Evolutionary conservation across 2,797 vertebrate genomes (phyloP).

Genomic region (Cuniculus paca): DNA sequence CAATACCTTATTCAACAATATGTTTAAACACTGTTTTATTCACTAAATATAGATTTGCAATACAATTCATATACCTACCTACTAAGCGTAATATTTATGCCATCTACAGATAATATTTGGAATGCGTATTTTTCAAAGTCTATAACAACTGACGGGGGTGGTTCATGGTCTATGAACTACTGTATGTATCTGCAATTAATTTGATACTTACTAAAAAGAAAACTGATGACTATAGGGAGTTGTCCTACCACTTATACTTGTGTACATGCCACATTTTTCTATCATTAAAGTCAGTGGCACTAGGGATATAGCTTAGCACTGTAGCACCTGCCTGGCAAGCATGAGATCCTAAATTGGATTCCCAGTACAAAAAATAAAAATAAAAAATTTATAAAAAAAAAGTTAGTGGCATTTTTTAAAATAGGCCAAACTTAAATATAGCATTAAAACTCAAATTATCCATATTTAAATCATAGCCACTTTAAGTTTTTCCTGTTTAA

Average conservation of each 20-base stretch:
- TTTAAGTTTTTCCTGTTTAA: constrained; percentile 42
- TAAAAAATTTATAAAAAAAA: background rate
- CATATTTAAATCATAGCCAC: background rate
- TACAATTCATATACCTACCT: background rate
- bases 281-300: background rate
- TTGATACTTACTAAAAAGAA: constrained; percentile 41
- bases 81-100: background rate
- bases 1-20: background rate
- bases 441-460: constrained; percentile 2
- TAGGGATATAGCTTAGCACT: too few species aligned
- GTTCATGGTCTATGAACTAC: background rate
- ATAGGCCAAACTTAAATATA: constrained; percentile 1
- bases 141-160: background rate
- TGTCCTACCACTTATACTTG: background rate
- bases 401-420: constrained; percentile 10
- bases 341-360: too few species aligned
- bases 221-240: background rate
- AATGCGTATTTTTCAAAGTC: constrained; percentile 48
- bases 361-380: too few species aligned
- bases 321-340: too few species aligned
- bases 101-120: background rate
- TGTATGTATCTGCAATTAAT: background rate
- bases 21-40: background rate
- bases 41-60: constrained; percentile 2
- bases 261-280: background rate